Base-by-base conservation (phyloP, 2,113 vertebrate species). In the Hippocampus comes region DNA sequence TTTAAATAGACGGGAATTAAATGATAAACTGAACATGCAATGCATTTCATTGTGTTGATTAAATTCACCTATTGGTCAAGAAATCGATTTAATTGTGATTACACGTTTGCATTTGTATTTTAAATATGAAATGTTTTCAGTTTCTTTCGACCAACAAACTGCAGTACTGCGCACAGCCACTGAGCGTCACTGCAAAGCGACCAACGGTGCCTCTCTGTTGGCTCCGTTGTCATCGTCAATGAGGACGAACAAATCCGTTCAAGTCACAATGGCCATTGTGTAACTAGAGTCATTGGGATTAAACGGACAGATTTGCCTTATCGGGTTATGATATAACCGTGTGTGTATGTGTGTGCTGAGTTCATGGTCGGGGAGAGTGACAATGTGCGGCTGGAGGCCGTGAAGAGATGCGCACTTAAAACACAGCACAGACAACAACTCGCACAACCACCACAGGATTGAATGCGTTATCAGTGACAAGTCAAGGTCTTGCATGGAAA, bases 211-310 rank as follows among this genome's bases (percentile, higher is more conserved):
- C 59, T 53, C 23, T 55, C 10, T 57, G 14, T 46, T 70, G 55
- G 63, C 43, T 8, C 6, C 23, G 23, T 59, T 76, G 73, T 81
- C 73, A 82, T 85, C 86, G 72, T 72, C 75, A 38, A 73, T 75
- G 63, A 71, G 21, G 72, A 79, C 70, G 67, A 77, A 83, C 64
- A 74, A 80, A 84, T 78, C 78, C 76, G 74, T 85, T 69, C 78
- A 59, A 78, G 59, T 55, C 75, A 77, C 80, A 81, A 72, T 80
- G 66, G n/a, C 23, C 65, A 70, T 88, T 91, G 86, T 90, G 70
- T 89, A 92, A 89, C 71, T 71, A 42, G 3, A 78, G 68, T 75
- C 76, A 68, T 38, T 34, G 34, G 65, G 85, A 88, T 89, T 86
- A 89, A 85, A 79, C 15, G 41, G 63, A 18, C 65, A 71, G 63